phyloP scores from a whole-genome alignment of 1,140 invertebrate species.

The Andrena cerasifolii region DNA sequence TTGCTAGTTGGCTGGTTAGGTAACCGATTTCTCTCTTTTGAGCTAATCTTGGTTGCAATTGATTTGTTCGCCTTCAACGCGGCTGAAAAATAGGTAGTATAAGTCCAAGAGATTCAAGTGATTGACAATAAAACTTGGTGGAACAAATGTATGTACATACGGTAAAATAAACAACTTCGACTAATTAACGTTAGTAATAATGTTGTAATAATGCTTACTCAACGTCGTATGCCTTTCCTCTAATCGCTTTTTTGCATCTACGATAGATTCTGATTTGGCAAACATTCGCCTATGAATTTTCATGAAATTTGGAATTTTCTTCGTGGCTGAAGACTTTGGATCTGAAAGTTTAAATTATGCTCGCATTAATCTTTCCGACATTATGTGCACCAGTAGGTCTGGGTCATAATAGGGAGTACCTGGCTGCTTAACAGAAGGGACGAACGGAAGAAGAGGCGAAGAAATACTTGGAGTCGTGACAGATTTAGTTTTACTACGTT shows the following conservation, averaged over 20 bases:
- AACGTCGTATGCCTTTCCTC: slow-evolving; percentile 73
- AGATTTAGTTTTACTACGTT: neutral
- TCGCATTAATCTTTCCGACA: neutral
- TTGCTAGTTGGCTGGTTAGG: slow-evolving; percentile 42
- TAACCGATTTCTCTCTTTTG: slow-evolving; percentile 1
- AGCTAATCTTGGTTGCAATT: neutral
- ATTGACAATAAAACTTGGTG: neutral
- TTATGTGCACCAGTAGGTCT: too few relatives aligned
- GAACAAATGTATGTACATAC: neutral
- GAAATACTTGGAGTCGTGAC: neutral
- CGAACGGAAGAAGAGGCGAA: too few relatives aligned
- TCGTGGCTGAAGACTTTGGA: slow-evolving; percentile 65
- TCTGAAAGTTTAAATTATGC: slow-evolving; percentile 37
- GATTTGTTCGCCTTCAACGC: neutral
- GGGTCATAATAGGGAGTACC: too few relatives aligned
- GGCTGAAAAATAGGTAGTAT: slow-evolving; percentile 25
- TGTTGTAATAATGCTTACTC: slow-evolving; percentile 55
- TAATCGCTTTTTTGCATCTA: slow-evolving; percentile 83
- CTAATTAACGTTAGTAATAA: neutral
- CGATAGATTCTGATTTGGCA: slow-evolving; percentile 85
- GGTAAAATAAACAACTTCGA: slow-evolving; percentile 6
- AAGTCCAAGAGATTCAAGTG: neutral
- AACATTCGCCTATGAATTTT: slow-evolving; percentile 85
- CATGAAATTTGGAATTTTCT: slow-evolving; percentile 86
- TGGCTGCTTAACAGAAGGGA: too few relatives aligned